Evolutionary conservation across 2,888 invertebrate genomes (phyloP).

Genomic region (Margaritifera margaritifera): DNA sequence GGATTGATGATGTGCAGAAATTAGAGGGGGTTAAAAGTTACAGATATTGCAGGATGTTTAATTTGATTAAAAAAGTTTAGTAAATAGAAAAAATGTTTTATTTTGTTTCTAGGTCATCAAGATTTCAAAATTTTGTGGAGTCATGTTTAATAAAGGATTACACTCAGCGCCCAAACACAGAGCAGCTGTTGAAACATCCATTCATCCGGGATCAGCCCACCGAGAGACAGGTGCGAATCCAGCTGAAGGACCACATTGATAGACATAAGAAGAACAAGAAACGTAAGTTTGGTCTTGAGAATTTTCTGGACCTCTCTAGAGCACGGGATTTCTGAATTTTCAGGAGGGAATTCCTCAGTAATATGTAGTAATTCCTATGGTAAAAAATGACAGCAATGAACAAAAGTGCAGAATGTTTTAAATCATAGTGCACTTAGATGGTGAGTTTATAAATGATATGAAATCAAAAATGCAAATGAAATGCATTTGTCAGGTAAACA

Average conservation of each 20-base stretch:
- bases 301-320: background rate
- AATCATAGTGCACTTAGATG: too few species aligned
- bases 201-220: slow-evolving; percentile 99
- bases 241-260: slow-evolving; percentile 99
- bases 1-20: background rate
- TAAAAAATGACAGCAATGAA: too few species aligned
- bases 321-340: background rate
- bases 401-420: too few species aligned
- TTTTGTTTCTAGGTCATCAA: slow-evolving; percentile 63
- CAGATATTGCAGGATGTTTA: background rate
- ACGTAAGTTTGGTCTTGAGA: slow-evolving; percentile 33
- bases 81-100: background rate
- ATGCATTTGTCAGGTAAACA: too few species aligned
- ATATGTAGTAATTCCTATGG: too few species aligned
- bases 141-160: slow-evolving; percentile 99
- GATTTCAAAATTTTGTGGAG: slow-evolving; percentile 98
- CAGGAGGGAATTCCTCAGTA: background rate
- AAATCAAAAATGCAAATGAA: too few species aligned
- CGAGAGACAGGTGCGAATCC: slow-evolving; percentile 97
- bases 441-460: too few species aligned
- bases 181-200: slow-evolving; percentile 96
- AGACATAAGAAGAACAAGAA: slow-evolving; percentile 75
- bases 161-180: slow-evolving; percentile 98
- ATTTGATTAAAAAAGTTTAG: background rate
- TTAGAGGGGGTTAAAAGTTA: background rate